phyloP scores from a whole-genome alignment of 2,113 vertebrate species.

The Garra rufa region DNA sequence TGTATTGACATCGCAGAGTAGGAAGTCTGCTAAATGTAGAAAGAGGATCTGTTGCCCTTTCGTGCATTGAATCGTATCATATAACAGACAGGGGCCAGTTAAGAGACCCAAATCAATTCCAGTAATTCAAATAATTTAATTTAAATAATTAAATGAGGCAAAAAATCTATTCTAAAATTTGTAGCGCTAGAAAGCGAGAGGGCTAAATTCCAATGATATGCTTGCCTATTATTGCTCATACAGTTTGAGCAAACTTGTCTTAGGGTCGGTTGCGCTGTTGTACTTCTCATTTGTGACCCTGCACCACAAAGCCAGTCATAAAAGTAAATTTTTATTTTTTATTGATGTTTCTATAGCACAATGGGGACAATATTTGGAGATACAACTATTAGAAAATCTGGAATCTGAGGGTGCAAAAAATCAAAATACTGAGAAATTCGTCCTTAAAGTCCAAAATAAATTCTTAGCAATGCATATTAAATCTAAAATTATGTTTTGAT shows the following conservation, averaged over 20 bases:
- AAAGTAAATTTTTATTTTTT: no score
- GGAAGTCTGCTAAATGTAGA: background rate
- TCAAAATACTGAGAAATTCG: no score
- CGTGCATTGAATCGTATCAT: slow-evolving; percentile 1
- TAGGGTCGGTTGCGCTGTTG: background rate
- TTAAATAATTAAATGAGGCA: background rate
- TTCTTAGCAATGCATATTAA: no score
- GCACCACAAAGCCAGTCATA: no score
- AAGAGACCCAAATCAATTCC: slow-evolving; percentile 10
- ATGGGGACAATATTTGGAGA: no score
- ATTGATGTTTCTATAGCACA: no score
- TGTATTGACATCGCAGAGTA: background rate
- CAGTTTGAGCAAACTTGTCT: background rate
- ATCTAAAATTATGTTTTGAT: no score
- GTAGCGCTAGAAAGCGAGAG: background rate
- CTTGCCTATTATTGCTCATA: background rate
- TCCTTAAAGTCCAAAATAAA: no score
- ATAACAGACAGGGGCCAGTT: background rate
- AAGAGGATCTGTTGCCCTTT: background rate
- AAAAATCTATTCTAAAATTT: background rate
- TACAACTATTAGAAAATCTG: no score
- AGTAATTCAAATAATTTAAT: slow-evolving; percentile 2
- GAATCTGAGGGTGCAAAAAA: no score
- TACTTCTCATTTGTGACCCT: no score
- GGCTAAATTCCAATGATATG: background rate